phyloP scores from a whole-genome alignment of 2,888 invertebrate genomes.

The Cancer borealis region DNA sequence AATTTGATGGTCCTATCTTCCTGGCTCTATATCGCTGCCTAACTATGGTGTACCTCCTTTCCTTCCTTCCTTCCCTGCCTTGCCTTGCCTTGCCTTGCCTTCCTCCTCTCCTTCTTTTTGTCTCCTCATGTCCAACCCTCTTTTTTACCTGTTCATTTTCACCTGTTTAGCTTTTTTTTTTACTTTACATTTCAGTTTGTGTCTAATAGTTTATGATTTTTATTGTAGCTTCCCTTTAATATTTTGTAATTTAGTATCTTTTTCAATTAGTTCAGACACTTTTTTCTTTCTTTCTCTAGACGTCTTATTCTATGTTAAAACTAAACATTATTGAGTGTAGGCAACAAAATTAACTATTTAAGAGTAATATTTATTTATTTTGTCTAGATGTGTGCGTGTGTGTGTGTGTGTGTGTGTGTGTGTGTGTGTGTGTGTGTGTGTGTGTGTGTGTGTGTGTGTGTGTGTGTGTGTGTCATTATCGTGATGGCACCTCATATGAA shows the following conservation, averaged over 20 bases:
- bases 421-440: constrained; percentile 20
- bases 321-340: too few relatives aligned
- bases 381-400: neutral
- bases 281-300: too few relatives aligned
- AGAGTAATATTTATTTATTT: too few relatives aligned
- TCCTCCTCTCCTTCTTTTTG: neutral
- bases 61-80: neutral
- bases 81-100: too few relatives aligned
- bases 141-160: neutral
- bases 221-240: neutral
- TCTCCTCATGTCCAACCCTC: neutral
- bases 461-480: neutral
- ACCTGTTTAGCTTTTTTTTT: neutral
- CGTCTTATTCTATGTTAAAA: too few relatives aligned
- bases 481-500: too few relatives aligned
- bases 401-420: constrained; percentile 20
- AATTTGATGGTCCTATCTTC: constrained; percentile 16
- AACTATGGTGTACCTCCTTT: neutral
- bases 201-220: neutral
- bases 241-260: too few relatives aligned
- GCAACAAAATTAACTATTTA: too few relatives aligned
- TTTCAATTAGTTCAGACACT: too few relatives aligned
- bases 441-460: neutral
- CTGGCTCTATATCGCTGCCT: constrained; percentile 6
- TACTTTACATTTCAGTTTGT: neutral